These are phyloP conservation scores for Lamellibrachia columna DNA, from an alignment of 2,888 invertebrate species.

Conservation along the genomic window DNA sequence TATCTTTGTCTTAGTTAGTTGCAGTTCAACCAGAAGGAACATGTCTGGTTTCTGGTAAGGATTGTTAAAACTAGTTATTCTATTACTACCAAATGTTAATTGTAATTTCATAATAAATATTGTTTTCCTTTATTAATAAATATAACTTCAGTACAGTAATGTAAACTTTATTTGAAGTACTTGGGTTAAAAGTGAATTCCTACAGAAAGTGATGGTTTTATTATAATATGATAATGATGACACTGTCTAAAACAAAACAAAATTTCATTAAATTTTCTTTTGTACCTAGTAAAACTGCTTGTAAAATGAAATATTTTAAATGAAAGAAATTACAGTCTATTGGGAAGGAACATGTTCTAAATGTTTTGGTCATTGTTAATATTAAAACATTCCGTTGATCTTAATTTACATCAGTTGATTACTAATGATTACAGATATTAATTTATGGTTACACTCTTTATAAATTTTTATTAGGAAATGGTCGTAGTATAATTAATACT, in stretches of 20 bases:
- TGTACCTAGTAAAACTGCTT: no score
- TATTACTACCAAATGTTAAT: not conserved
- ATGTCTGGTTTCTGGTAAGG: not conserved
- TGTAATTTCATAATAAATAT: no score
- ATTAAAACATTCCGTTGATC: not conserved
- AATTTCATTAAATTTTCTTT: no score
- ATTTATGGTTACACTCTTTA: not conserved
- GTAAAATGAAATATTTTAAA: no score
- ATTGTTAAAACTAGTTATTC: not conserved
- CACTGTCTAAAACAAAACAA: not conserved
- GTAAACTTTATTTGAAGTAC: not conserved
- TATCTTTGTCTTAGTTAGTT: not conserved
- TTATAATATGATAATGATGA: not conserved
- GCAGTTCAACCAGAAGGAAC: not conserved
- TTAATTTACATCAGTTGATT: not conserved
- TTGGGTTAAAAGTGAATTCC: not conserved
- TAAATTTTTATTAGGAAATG: not conserved
- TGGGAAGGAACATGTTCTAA: not conserved
- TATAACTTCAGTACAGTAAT: not conserved
- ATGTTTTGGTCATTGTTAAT: not conserved
- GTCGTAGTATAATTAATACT: not conserved
- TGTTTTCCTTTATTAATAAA: not conserved
- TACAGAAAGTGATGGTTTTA: not conserved
- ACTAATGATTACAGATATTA: not conserved
- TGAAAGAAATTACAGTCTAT: not conserved